Percentiles rank a stretch among this genome's conserved stretches.
These are phyloP conservation scores for Astropecten irregularis DNA, from an alignment of 53 echinoderm and acorn worm genomes.

Conservation along the genomic window DNA sequence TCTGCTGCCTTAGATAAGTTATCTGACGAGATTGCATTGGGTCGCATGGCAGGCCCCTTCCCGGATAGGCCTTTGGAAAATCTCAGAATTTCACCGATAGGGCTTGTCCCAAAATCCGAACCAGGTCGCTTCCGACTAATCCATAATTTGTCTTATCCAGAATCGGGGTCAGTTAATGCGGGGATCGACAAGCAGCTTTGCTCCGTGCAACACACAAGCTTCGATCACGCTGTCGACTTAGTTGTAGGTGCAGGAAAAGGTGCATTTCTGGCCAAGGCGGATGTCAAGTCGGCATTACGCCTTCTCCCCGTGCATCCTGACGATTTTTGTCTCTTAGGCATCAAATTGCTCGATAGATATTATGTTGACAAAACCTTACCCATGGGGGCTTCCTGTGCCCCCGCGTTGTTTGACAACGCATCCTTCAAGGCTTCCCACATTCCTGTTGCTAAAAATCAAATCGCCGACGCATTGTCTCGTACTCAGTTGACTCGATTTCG, in stretches of 20 bases:
- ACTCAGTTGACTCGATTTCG: background rate
- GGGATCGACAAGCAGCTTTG: background rate
- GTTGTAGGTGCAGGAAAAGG: background rate
- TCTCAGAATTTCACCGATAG: too few species aligned
- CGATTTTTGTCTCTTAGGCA: too few species aligned
- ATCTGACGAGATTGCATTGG: conserved; percentile 1
- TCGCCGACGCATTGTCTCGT: background rate
- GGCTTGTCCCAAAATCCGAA: too few species aligned
- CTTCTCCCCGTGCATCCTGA: too few species aligned
- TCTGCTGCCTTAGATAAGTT: too few species aligned
- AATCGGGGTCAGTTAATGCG: background rate
- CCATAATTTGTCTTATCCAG: conserved; percentile 5
- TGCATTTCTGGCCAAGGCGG: background rate
- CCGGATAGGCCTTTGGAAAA: too few species aligned
- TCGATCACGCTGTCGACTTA: conserved; percentile 1
- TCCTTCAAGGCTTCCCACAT: background rate
- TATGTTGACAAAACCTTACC: too few species aligned
- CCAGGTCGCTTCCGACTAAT: conserved; percentile 13
- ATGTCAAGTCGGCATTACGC: too few species aligned
- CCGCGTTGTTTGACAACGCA: background rate
- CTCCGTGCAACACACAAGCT: background rate
- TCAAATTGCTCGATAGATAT: background rate
- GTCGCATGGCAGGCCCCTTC: conserved; percentile 14
- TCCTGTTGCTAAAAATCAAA: background rate
- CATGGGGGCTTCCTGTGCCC: background rate